These are phyloP conservation scores for Delichon dasypus DNA, from an alignment of 2,797 vertebrate species.

Conservation along the genomic window DNA sequence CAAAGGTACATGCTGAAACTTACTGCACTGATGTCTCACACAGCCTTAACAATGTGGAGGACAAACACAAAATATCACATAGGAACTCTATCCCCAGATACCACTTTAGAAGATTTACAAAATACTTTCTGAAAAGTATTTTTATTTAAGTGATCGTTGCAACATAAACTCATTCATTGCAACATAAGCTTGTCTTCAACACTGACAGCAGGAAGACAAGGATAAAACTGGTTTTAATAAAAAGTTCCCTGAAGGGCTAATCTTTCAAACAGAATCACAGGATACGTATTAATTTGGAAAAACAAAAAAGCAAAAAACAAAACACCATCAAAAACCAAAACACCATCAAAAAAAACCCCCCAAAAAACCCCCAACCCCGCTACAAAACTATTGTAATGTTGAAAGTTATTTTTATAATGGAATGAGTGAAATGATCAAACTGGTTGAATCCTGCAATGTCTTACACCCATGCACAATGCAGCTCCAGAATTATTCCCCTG, in stretches of 20 bases:
- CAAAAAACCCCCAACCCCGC: no score
- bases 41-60: not conserved
- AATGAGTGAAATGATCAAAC: not conserved
- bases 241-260: conserved; percentile 21
- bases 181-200: not conserved
- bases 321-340: no score
- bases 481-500: not conserved
- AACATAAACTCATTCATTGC: not conserved
- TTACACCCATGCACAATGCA: not conserved
- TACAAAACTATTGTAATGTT: not conserved
- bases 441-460: not conserved
- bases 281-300: not conserved
- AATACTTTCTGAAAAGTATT: not conserved
- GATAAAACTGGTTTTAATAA: conserved; percentile 25
- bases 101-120: not conserved
- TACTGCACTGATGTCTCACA: not conserved
- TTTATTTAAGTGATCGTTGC: not conserved
- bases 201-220: conserved; percentile 36
- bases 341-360: no score
- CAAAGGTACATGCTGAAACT: not conserved
- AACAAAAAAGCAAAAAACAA: not conserved
- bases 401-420: conserved; percentile 14
- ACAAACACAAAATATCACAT: not conserved
- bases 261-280: conserved; percentile 41
- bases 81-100: not conserved